Evolutionary conservation across 2,113 vertebrate genomes (phyloP), one percentile per base, ranked within the genome.

Genomic region (Gallinago undulata): DNA sequence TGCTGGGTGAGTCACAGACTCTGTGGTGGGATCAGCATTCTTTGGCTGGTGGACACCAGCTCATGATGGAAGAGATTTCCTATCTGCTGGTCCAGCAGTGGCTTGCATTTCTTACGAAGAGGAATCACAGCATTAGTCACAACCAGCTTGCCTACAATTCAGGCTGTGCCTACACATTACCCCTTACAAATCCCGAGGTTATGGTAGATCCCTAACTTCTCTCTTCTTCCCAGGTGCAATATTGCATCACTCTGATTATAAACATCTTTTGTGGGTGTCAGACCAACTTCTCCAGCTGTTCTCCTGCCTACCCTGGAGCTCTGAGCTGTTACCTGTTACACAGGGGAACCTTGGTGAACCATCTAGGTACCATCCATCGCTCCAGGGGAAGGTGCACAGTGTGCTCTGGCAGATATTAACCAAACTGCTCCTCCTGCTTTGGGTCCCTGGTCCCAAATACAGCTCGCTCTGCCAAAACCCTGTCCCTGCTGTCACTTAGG

Each of bases 51-150:
- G 69, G 47, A 39, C 60, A 51, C 11, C 22, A 70, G 72, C 47
- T 81, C 63, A 12, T 21, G 0, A 0, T 6, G 67, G 66, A 51
- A 55, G 45, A 70, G 51, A 30, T 60, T 48, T 79, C 57, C 56
- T 6, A 1, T n/a, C 78, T 60, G 78, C 94, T 68, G 84, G 8
- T 47, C 48, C 74, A 73, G 64, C 57, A 68, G 24, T 1, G 16
- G 31, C 43, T 59, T 72, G 53, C 39, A 33, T 39, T 3, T 41
- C 70, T 90, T 84, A 8, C 1, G 2, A 74, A 87, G 64, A 81
- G 41, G n/a, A 87, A 24, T 50, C 68, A 43, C 2, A 1, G 15
- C 0, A 0, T 68, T 59, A 30, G 39, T 66, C 84, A 72, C 48
- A 37, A 30, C 25, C 39, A 68, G 39, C 35, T 72, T 10, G 4